A percentile compares a stretch with the other conserved stretches of the same genome.
These are phyloP conservation scores for Acropora yongei DNA, from an alignment of 64 coral and sea anemone genomes.

Conservation along the genomic window DNA sequence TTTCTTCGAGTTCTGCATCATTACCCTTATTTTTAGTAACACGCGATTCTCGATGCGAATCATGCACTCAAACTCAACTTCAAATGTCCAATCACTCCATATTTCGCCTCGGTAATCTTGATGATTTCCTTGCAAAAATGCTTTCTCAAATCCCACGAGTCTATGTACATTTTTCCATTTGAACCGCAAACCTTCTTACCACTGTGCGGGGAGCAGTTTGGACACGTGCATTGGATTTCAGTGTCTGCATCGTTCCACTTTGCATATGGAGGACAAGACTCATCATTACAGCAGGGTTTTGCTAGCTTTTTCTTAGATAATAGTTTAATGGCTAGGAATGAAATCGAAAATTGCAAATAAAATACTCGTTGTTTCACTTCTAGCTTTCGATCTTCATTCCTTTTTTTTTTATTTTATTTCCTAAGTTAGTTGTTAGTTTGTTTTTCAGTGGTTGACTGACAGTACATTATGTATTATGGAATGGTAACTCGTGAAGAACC, in stretches of 20 bases:
- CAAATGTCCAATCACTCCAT: background rate
- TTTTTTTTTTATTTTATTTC: background rate
- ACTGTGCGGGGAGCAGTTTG: background rate
- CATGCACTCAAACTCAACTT: no score
- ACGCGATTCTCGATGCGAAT: no score
- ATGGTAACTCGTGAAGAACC: no score
- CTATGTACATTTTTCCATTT: conserved; percentile 24
- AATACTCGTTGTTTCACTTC: background rate
- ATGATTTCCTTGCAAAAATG: background rate
- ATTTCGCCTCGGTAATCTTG: background rate
- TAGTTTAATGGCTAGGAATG: background rate
- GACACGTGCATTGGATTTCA: background rate
- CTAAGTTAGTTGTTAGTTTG: background rate
- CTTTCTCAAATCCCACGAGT: background rate
- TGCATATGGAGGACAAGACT: background rate
- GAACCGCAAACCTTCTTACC: conserved; percentile 16
- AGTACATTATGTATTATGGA: no score
- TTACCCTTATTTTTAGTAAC: no score
- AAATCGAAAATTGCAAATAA: background rate
- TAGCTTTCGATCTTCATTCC: background rate
- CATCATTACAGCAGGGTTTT: background rate
- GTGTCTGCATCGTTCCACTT: background rate
- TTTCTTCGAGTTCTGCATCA: no score
- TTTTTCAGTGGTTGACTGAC: no score
- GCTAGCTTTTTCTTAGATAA: background rate